Base-by-base conservation (phyloP, 2,113 vertebrate species). In the Halcyon senegalensis region DNA sequence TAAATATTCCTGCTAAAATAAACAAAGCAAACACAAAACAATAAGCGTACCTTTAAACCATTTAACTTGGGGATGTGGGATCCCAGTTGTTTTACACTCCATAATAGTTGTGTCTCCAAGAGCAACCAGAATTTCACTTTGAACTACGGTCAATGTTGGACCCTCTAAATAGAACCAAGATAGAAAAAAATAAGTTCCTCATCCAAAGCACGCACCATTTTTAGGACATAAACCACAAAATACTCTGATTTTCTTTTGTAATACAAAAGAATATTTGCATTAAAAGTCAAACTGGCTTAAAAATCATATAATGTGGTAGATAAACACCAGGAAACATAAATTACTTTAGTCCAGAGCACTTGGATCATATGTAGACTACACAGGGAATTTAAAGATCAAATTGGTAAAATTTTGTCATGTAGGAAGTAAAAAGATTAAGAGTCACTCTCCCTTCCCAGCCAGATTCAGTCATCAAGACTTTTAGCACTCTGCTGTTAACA, bases 21-120 rank as follows among this genome's bases (percentile, higher is more conserved):
- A 96, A 87, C 23, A 7, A 94, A 77, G 12, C 62, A 27, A 93
- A 76, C 31, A 78, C 60, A 56, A 73, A 68, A 79, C 91, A 82
- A 55, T 30, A 87, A 92, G 51, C 28, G 46, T 97, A 99, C 99
- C 99, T 99, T 99, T 99, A 98, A 99, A 99, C 99, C 99, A 99
- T 90, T 96, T 97, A 79, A 99, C 97, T 17, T 98, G 98, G 4
- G 99, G 99, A n/a, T 96, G 95, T 55, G 99, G 99, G 73, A 99
- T 83, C 64, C 99, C 99, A 59, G 98, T 98, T 7, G 98, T 97
- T 93, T 97, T 98, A 82, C 99, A 99, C 94, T 99, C 98, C 99
- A 99, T 98, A 35, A 98, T 35, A 6, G 99, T 98, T 6, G 98
- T 99, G 84, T 99, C 98, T 97, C 99, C 99, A 63, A 99, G 97